These are phyloP conservation scores for Orchesellides sinensis DNA, from an alignment of 2,888 invertebrate genomes.

Conservation along the genomic window DNA sequence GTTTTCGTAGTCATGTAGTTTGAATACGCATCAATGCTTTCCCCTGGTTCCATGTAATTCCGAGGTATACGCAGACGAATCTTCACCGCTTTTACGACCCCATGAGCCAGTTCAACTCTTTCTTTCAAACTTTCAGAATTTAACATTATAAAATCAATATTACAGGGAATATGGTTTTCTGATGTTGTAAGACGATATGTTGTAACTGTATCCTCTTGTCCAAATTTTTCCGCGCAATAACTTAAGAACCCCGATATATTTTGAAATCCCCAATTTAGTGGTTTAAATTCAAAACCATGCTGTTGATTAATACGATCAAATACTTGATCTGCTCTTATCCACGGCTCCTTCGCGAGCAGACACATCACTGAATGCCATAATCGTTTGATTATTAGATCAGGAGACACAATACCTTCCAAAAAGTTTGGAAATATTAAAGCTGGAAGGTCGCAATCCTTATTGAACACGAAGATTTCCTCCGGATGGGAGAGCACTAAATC, in stretches of 20 bases:
- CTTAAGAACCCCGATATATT: background rate
- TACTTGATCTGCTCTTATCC: background rate
- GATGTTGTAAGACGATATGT: background rate
- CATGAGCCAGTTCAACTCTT: background rate
- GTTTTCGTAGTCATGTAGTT: too few relatives aligned
- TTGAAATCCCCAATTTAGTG: background rate
- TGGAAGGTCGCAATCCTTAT: background rate
- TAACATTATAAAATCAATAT: background rate
- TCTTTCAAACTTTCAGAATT: background rate
- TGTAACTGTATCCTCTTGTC: background rate
- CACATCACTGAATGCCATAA: background rate
- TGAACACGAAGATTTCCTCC: background rate
- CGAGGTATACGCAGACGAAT: too few relatives aligned
- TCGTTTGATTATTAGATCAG: background rate
- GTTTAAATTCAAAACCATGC: slow-evolving; percentile 6
- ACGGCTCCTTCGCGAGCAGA: background rate
- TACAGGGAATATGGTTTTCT: background rate
- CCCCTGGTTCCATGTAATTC: too few relatives aligned
- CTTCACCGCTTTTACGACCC: too few relatives aligned
- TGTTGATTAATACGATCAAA: background rate
- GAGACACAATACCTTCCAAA: background rate
- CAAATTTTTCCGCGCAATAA: slow-evolving; percentile 1
- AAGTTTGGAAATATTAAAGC: background rate
- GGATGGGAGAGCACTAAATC: background rate
- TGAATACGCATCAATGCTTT: too few relatives aligned